Percentiles rank a stretch among this genome's conserved stretches.
Evolutionary conservation across 2,797 vertebrate species (phyloP).

Genomic region (Sphenopsis melanotis): DNA sequence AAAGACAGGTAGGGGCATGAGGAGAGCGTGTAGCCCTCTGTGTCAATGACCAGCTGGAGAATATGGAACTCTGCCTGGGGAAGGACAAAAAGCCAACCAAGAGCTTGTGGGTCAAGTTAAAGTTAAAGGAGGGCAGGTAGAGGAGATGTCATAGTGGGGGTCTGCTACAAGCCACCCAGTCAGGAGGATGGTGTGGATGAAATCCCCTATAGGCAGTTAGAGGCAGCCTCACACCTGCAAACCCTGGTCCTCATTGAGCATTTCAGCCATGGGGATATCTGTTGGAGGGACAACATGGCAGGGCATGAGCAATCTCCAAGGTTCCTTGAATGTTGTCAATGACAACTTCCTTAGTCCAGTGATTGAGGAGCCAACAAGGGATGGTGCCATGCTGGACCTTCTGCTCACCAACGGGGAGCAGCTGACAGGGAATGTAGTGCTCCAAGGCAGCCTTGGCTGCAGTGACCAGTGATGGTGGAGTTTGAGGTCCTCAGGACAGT

Average conservation of each 20-base stretch:
- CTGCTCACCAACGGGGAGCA: neutral
- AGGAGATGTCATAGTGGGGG: no score
- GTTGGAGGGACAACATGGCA: neutral
- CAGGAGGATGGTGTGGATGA: neutral
- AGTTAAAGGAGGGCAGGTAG: neutral
- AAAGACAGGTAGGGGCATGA: neutral
- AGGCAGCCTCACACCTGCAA: neutral
- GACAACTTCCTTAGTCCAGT: neutral
- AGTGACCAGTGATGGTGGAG: neutral
- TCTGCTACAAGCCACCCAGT: neutral
- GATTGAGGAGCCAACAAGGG: neutral
- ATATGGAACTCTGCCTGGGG: neutral
- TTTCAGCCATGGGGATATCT: neutral
- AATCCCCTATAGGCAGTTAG: neutral
- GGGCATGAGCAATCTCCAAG: neutral
- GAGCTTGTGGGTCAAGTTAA: neutral
- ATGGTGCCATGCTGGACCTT: neutral
- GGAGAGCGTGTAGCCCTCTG: neutral
- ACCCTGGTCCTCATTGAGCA: neutral
- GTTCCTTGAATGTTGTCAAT: neutral
- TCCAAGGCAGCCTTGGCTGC: neutral
- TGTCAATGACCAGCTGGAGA: neutral
- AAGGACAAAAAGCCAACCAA: neutral
- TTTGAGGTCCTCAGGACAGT: neutral
- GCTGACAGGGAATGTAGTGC: neutral